Evolutionary conservation across 2,888 invertebrate genomes (phyloP).

Genomic region (Celastrina argiolus): DNA sequence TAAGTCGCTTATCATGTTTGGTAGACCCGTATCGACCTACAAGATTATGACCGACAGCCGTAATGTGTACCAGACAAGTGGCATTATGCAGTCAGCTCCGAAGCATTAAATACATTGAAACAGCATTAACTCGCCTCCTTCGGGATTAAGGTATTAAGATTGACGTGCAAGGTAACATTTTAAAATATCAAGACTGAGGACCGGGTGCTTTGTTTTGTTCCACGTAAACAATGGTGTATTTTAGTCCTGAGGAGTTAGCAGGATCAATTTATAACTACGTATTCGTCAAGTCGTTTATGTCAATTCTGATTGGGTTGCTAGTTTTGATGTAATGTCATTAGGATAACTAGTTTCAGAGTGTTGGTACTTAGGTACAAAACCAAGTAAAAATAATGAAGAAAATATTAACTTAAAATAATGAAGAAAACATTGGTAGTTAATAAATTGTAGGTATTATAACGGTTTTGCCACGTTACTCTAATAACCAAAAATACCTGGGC

Average conservation of each 20-base stretch:
- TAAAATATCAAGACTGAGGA: neutral
- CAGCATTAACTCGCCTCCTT: conserved; percentile 12
- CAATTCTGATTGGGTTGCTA: no score
- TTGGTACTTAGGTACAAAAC: no score
- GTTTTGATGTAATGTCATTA: no score
- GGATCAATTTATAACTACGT: no score
- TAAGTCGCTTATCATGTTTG: conserved; percentile 34
- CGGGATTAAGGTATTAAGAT: conserved; percentile 10
- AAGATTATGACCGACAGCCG: conserved; percentile 61
- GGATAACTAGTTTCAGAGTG: no score
- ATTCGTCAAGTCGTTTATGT: no score
- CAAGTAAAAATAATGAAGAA: no score
- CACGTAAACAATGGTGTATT: neutral
- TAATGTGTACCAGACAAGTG: conserved; percentile 43
- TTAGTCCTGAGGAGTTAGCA: neutral
- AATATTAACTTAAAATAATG: no score
- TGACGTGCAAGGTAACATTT: conserved; percentile 6
- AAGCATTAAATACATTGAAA: conserved; percentile 14
- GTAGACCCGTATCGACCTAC: conserved; percentile 40
- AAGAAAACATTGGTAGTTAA: no score
- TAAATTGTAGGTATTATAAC: no score
- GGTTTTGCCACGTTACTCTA: no score
- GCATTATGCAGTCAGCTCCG: conserved; percentile 7
- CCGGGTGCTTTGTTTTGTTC: neutral
- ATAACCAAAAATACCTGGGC: no score